Evolutionary conservation across 1,140 invertebrate genomes (phyloP).

Genomic region (Drosophila leontia): DNA sequence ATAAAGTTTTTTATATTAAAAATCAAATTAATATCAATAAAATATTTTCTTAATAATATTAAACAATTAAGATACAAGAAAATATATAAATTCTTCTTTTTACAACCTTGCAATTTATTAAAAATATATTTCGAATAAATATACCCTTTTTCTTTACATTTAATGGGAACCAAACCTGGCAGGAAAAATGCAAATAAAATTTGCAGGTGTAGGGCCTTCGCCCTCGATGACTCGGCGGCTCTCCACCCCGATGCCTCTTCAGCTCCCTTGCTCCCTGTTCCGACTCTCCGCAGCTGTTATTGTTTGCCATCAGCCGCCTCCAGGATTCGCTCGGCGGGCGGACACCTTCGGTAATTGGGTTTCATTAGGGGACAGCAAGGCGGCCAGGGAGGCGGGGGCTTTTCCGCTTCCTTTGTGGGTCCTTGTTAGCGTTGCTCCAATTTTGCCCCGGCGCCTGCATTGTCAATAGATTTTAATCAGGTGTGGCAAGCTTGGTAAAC

Average conservation of each 20-base stretch:
- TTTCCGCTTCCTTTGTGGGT: constrained; percentile 51
- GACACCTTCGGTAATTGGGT: constrained; percentile 67
- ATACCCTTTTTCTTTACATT: constrained; percentile 10
- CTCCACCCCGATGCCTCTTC: not conserved
- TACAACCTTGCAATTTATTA: accelerated
- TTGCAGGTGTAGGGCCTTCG: constrained; percentile 67
- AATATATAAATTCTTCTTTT: not conserved
- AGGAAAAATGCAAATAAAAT: constrained; percentile 73
- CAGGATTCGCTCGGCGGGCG: constrained; percentile 20
- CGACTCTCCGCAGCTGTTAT: constrained; percentile 63
- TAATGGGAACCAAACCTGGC: constrained; percentile 22
- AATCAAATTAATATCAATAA: no score
- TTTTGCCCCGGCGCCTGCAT: constrained; percentile 48
- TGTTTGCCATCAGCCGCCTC: constrained; percentile 56
- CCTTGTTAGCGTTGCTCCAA: constrained; percentile 70
- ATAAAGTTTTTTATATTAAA: no score
- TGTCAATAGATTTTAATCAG: constrained; percentile 83
- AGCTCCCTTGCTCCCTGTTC: not conserved
- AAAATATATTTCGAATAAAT: not conserved
- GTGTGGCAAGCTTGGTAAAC: constrained; percentile 78
- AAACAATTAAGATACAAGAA: not conserved
- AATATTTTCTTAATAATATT: not conserved
- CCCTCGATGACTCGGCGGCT: constrained; percentile 16
- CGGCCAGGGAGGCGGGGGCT: not conserved
- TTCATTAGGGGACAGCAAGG: constrained; percentile 50